Evolutionary conservation across 2,888 invertebrate genomes (phyloP), one percentile per base, ranked within the genome.

Genomic region (Bombylius major): DNA sequence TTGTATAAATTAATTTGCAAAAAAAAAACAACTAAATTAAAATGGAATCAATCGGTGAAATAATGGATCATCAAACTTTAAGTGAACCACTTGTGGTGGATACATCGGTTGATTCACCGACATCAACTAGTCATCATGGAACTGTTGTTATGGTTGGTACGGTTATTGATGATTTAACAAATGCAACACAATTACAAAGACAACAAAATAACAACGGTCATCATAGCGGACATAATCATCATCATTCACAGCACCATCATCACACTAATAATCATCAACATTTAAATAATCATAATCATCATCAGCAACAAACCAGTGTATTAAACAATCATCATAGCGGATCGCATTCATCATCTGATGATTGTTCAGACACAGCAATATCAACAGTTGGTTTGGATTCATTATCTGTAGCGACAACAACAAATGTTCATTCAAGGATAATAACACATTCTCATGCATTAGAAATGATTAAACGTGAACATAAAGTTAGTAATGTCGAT

Each of bases 1-100:
- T 8, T 8, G 9, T 6, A 42, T 11, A 11, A 7, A 42, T 42
- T 4, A 11, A 8, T 11, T 9, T 6, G 5, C 11, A 9, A 39
- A 39, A 39, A 8, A 39, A 39, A 39, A n/a, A 23, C 23, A 23
- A 23, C 1, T 3, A 42, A 52, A 23, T 50, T 31, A 53, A 57
- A 54, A 80, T 80, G 79, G 79, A 80, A 68, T 78, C 79, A 67
- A 77, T 80, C 68, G 78, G 77, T 67, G 79, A 79, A 67, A 79
- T 80, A 73, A 79, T 80, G 67, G 79, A 79, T 69, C 77, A 78
- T 67, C 79, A 78, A 69, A 70, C 77, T 64, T 73, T 78, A 63
- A 75, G 74, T 66, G 78, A 79, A 67, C 71, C 73, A 56, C 62
- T 75, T 56, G 68, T 69, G 42, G 76, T 65, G 47, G 72, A 72